Evolutionary conservation across 2,888 invertebrate genomes (phyloP), one percentile per base, ranked within the genome.

Genomic region (Strigamia transsilvanica): DNA sequence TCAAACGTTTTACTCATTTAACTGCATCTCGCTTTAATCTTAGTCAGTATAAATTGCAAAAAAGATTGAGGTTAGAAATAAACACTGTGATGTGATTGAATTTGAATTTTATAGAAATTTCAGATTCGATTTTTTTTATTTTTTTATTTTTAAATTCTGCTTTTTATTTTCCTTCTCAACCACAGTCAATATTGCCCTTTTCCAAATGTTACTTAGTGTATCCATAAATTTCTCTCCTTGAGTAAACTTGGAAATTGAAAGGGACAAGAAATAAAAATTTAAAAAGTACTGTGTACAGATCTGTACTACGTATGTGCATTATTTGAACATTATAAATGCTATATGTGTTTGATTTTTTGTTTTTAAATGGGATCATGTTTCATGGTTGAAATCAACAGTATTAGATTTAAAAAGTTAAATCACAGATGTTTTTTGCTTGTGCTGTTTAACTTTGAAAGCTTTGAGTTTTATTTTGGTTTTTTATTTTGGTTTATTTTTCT

Each of bases 71-170:
- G 56, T n/a, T 56, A 18, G 21, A 56, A 56, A 21, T 18, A 56
- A 56, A 56, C 18, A 56, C 73, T 73, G 73, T 73, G 73, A 73
- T 73, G 73, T 73, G 73, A 66, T 66, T 66, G 61, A 73, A 73
- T 73, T 73, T 73, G 73, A 73, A 73, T 73, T 73, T 73, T 73
- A 32, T 32, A 73, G 73, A 73, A 27, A 73, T 32, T 73, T 73
- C 73, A 73, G 73, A 73, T 73, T 73, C 73, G 73, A 73, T 73
- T 73, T 12, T 27, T 27, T 27, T 2, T 23, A 23, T 32, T 73
- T 32, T 73, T 32, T 73, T 27, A 15, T 32, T 73, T 32, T 18
- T 51, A 15, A 15, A 15, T 51, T 18, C 51, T 51, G 6, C n/a
- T 61, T 66, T 66, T 66, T 27, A 27, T 27, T 32, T 15, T 73